Evolutionary conservation across 2,113 vertebrate species (phyloP).

Genomic region (Spheniscus mendiculus): DNA sequence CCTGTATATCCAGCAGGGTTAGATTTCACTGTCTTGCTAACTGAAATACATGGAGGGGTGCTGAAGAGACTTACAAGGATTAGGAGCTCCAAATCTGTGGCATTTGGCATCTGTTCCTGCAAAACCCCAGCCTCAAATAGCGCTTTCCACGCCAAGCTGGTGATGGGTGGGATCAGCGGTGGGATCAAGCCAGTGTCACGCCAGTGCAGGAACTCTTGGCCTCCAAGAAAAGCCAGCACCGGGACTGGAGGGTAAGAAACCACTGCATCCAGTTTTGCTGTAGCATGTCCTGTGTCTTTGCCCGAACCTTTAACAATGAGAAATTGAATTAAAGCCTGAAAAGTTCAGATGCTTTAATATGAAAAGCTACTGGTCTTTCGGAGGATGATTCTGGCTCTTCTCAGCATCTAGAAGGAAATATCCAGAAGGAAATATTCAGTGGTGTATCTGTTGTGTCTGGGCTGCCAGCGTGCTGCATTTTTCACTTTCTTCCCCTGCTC

Average conservation of each 20-base stretch:
- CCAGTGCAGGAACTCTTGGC: neutral
- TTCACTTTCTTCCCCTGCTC: fast-evolving
- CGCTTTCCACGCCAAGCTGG: fast-evolving
- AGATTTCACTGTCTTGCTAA: neutral
- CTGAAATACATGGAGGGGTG: fast-evolving
- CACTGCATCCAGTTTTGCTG: neutral
- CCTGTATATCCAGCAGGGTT: neutral
- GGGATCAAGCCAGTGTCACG: neutral
- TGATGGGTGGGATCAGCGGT: neutral
- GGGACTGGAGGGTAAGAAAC: neutral
- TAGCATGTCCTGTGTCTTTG: neutral
- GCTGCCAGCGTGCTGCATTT: neutral
- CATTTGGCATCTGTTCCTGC: neutral
- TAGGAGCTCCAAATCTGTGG: neutral
- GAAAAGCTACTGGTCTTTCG: neutral
- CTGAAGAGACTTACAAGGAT: neutral
- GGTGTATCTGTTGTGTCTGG: neutral
- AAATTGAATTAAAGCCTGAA: neutral
- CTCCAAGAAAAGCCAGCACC: neutral
- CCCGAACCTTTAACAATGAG: neutral
- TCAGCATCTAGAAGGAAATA: neutral
- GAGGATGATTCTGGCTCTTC: neutral
- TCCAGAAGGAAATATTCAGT: neutral
- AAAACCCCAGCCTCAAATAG: neutral
- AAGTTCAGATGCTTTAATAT: neutral